A percentile compares a stretch with the other conserved stretches of the same genome.
These are phyloP conservation scores for Timema podura DNA, from an alignment of 2,888 invertebrate genomes.

Conservation along the genomic window DNA sequence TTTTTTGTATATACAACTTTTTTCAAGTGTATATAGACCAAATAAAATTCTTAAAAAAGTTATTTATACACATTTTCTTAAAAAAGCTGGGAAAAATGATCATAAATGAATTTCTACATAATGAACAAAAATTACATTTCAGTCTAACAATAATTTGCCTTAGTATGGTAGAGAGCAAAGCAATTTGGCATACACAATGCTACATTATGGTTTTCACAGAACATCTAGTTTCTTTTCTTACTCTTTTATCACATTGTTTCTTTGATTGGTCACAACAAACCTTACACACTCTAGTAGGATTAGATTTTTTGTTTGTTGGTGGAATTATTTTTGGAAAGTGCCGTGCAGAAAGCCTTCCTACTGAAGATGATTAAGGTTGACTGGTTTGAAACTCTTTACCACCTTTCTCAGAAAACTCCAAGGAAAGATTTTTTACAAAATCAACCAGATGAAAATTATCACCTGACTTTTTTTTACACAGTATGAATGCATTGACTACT, in stretches of 20 bases:
- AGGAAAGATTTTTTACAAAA: constrained; percentile 2
- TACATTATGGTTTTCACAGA: not conserved
- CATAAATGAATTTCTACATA: too few relatives aligned
- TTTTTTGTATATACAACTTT: not conserved
- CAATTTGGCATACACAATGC: constrained; percentile 5
- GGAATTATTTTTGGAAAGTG: not conserved
- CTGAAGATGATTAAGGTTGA: not conserved
- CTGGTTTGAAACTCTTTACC: not conserved
- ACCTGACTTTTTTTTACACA: not conserved
- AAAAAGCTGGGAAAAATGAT: too few relatives aligned
- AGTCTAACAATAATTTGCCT: not conserved
- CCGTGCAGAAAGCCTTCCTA: not conserved
- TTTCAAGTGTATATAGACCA: too few relatives aligned
- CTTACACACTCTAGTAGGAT: not conserved
- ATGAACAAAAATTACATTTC: not conserved
- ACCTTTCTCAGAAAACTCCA: not conserved
- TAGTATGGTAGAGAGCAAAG: not conserved
- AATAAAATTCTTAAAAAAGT: too few relatives aligned
- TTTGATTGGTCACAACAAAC: not conserved
- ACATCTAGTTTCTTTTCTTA: not conserved
- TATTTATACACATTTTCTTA: too few relatives aligned
- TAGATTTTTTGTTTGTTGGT: not conserved
- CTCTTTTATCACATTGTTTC: not conserved
- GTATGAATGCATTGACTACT: not conserved
- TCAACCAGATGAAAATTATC: not conserved